Percentiles rank a stretch among this genome's conserved stretches.
Conservation (phyloP, 2,797 vertebrate species). For the Molothrus ater region DNA sequence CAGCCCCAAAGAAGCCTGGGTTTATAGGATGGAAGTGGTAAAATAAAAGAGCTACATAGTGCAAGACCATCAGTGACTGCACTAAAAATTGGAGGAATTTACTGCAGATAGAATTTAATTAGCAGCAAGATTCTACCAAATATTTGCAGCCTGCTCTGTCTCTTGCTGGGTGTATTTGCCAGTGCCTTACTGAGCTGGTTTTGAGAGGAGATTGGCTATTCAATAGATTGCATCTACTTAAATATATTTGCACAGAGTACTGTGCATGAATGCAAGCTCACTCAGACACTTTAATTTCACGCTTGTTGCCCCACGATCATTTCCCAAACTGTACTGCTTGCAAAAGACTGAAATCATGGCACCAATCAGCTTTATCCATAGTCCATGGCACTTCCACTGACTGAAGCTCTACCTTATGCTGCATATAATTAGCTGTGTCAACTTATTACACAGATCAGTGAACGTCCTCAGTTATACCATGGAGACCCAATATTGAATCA, state of each 20-base stretch:
- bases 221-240: background rate
- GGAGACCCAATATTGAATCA: background rate
- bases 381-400: background rate
- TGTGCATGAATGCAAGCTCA: background rate
- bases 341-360: background rate
- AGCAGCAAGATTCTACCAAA: background rate
- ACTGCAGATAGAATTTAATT: background rate
- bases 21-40: background rate
- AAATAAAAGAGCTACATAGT: background rate
- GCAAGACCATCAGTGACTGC: background rate
- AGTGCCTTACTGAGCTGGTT: background rate
- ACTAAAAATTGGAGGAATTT: background rate
- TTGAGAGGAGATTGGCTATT: background rate
- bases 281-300: constrained; percentile 29
- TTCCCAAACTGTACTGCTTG: background rate
- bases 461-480: background rate
- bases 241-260: background rate
- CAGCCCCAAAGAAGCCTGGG: background rate
- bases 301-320: background rate
- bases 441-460: background rate
- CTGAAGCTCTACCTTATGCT: background rate
- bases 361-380: background rate
- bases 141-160: background rate
- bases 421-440: background rate
- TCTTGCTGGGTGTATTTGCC: background rate